These are phyloP conservation scores for Syrrhaptes paradoxus DNA, from an alignment of 2,113 vertebrate genomes.

Conservation along the genomic window DNA sequence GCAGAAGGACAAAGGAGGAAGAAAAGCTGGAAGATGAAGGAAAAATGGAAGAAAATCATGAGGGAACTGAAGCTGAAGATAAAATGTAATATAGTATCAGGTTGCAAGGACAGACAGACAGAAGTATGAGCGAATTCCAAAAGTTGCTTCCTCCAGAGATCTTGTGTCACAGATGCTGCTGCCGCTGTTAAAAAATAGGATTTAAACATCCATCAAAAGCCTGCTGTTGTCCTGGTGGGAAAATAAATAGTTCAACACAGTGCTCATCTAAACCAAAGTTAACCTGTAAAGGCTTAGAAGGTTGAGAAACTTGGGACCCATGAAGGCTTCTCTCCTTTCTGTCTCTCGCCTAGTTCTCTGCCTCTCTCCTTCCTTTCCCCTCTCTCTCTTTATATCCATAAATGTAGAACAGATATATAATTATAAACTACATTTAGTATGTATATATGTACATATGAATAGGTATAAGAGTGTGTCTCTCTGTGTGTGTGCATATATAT, in stretches of 20 bases:
- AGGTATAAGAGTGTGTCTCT: not conserved
- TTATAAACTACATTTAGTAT: not conserved
- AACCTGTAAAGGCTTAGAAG: slow-evolving; percentile 31
- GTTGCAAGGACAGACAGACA: slow-evolving; percentile 30
- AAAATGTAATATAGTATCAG: slow-evolving; percentile 18
- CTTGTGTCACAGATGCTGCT: slow-evolving; percentile 36
- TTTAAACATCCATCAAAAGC: slow-evolving; percentile 42
- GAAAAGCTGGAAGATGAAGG: slow-evolving; percentile 19
- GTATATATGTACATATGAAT: not conserved
- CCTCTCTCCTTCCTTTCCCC: not conserved
- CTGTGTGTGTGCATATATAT: not conserved
- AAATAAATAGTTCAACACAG: slow-evolving; percentile 41
- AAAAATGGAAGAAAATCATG: slow-evolving; percentile 24
- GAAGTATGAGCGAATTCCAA: slow-evolving; percentile 39
- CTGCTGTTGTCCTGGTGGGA: slow-evolving; percentile 29
- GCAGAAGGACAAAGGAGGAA: slow-evolving; percentile 32
- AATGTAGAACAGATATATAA: not conserved
- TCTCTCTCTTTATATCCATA: not conserved
- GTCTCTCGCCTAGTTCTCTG: not conserved
- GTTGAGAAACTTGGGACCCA: not conserved
- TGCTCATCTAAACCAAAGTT: slow-evolving; percentile 40
- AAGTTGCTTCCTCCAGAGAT: slow-evolving; percentile 44
- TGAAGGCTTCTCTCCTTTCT: not conserved
- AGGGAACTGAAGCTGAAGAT: slow-evolving; percentile 20
- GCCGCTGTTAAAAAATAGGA: not conserved